Base-by-base conservation (phyloP, 2,797 vertebrate species). In the Corythornis leucogaster region DNA sequence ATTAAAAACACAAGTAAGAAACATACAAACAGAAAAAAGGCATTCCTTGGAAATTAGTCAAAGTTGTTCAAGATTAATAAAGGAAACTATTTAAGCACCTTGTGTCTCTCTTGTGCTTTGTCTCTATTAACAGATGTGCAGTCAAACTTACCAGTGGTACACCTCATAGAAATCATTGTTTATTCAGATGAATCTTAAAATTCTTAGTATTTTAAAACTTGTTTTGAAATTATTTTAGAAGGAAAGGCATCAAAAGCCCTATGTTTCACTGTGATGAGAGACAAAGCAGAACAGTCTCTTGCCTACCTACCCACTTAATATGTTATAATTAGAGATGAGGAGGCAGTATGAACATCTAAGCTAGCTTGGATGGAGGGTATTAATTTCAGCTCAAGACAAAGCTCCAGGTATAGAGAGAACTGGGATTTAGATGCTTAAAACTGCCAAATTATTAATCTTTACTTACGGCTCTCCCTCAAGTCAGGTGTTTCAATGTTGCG, bases 251-350 rank as follows among this genome's bases (percentile, higher is more conserved):
- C n/a, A 68, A 54, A 57, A 93, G 91, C 46, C 24, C 24, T 68
- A 17, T 4, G 8, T 55, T 76, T 73, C 26, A 10, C 43, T 40
- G 20, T 76, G 53, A 59, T 58, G 43, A 80, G 38, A 50, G 24
- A 57, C 54, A 18, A 89, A 92, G 84, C 33, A 79, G 62, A 79
- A 74, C 30, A 90, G 68, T 68, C 40, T 79, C 62, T 53, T 89
- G 73, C 79, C 84, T 85, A 78, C 68, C 74, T 91, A 61, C 92
- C 64, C 80, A 87, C 84, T 92, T 88, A 82, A 85, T 77, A 57
- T 3, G 26, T 61, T 92, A 74, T 80, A 92, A 92, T 93, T 92
- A 94, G 80, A 85, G 83, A 38, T 28, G 75, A 78, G 81, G 88
- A 93, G 87, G 86, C 85, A 93, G 85, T 18, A 20, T 59, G 87